A percentile compares a stretch with the other conserved stretches of the same genome.
Conservation (phyloP, 1,140 invertebrate species). For the Teleopsis dalmanni region DNA sequence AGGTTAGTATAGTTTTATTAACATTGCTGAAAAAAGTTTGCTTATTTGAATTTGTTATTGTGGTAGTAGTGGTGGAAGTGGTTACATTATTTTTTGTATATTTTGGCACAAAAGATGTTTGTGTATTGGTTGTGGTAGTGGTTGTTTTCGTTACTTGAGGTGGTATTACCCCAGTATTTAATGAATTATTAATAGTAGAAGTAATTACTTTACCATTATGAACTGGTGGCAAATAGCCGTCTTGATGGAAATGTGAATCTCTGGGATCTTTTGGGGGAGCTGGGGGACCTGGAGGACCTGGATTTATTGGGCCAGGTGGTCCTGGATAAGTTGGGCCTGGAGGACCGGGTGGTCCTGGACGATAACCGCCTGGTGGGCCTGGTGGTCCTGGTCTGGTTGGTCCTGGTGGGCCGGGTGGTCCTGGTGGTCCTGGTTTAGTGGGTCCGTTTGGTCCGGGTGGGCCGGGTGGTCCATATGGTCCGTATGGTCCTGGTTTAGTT, state of each 20-base stretch:
- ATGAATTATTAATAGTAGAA: slow-evolving; percentile 19
- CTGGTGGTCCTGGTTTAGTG: slow-evolving; percentile 8
- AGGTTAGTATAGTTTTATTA: slow-evolving; percentile 24
- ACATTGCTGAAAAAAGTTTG: slow-evolving; percentile 4
- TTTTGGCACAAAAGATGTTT: slow-evolving; percentile 23
- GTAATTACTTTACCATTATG: slow-evolving; percentile 29
- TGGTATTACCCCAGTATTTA: slow-evolving; percentile 8
- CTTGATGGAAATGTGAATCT: slow-evolving; percentile 31
- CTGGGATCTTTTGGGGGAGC: slow-evolving; percentile 25
- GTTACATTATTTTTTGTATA: slow-evolving; percentile 30
- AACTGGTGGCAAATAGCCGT: slow-evolving; percentile 37
- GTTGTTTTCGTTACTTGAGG: slow-evolving; percentile 19
- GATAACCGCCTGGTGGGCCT: slow-evolving; percentile 19
- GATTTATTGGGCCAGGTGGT: slow-evolving; percentile 6
- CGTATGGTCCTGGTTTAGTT: slow-evolving; percentile 12
- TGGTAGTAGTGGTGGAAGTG: slow-evolving; percentile 9
- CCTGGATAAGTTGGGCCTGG: slow-evolving; percentile 14
- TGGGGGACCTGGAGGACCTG: slow-evolving; percentile 11
- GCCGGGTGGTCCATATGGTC: slow-evolving; percentile 21
- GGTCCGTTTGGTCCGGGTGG: slow-evolving; percentile 24
- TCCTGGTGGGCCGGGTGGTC: slow-evolving; percentile 21
- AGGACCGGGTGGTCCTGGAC: slow-evolving; percentile 16
- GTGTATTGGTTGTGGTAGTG: slow-evolving; percentile 15
- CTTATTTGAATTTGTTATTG: slow-evolving; percentile 4
- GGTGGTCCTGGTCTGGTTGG: slow-evolving; percentile 18